Evolutionary conservation across 2,797 vertebrate species (phyloP).

Genomic region (Cynopterus sphinx): DNA sequence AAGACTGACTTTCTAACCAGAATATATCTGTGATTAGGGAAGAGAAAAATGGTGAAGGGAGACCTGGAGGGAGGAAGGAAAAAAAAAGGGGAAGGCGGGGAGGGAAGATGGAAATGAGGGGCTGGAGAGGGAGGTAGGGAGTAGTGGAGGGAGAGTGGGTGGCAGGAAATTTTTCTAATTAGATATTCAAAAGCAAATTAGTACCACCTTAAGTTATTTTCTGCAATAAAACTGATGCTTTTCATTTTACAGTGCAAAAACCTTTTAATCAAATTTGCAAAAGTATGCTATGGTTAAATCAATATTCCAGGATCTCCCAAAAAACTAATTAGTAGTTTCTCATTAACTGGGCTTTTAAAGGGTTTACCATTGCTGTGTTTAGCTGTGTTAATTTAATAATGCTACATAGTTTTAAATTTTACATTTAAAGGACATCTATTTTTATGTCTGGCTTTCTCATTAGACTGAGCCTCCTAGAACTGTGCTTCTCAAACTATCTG

Average conservation of each 20-base stretch:
- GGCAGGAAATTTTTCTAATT: background rate
- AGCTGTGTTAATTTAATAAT: background rate
- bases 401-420: background rate
- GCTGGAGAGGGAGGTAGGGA: no score
- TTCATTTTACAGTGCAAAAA: background rate
- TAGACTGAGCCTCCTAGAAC: background rate
- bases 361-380: background rate
- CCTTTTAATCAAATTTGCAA: background rate
- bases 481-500: background rate
- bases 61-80: background rate
- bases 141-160: background rate
- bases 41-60: background rate
- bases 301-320: background rate
- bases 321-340: background rate
- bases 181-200: background rate
- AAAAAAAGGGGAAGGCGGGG: accelerated
- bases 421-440: background rate
- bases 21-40: background rate
- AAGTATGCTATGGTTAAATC: background rate
- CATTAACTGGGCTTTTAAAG: background rate
- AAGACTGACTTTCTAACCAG: background rate
- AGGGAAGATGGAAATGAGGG: background rate
- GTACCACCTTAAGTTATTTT: background rate
- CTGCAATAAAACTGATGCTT: background rate
- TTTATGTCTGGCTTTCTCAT: background rate